A percentile compares a stretch with the other conserved stretches of the same genome.
phyloP scores from a whole-genome alignment of 2,797 vertebrate species.

The Amblyraja radiata region DNA sequence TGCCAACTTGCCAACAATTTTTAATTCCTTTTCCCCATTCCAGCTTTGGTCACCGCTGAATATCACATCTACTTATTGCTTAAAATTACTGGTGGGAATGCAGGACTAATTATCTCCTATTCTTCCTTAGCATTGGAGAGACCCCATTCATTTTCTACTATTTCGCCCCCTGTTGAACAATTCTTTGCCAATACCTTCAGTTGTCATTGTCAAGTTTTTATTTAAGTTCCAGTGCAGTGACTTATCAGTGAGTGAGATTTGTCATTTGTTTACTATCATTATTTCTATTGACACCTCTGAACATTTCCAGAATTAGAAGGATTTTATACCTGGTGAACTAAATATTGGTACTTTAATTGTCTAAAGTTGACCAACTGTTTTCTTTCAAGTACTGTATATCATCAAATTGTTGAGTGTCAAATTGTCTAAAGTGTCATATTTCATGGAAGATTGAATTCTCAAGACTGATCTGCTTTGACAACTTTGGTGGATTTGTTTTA shows the following conservation, averaged over 20 bases:
- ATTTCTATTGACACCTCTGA: background rate
- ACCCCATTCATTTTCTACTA: background rate
- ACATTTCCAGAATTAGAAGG: background rate
- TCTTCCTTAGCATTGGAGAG: background rate
- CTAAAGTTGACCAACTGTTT: background rate
- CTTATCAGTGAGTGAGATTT: background rate
- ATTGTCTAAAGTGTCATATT: background rate
- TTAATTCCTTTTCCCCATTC: background rate
- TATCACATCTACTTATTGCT: background rate
- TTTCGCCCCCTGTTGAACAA: background rate
- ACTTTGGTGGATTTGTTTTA: background rate
- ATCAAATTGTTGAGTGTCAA: no score
- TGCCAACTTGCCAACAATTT: background rate
- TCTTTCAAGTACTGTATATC: no score
- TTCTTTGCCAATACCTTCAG: background rate
- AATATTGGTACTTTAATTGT: background rate
- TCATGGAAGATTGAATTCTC: conserved; percentile 10
- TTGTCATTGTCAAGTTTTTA: background rate
- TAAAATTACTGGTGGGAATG: background rate
- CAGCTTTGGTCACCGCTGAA: background rate
- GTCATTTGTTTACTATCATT: background rate
- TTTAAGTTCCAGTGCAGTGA: background rate
- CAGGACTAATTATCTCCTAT: background rate
- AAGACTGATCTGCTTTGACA: background rate
- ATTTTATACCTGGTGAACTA: background rate